Conservation (phyloP, 2,888 invertebrate species). For the Camponotus fellah region DNA sequence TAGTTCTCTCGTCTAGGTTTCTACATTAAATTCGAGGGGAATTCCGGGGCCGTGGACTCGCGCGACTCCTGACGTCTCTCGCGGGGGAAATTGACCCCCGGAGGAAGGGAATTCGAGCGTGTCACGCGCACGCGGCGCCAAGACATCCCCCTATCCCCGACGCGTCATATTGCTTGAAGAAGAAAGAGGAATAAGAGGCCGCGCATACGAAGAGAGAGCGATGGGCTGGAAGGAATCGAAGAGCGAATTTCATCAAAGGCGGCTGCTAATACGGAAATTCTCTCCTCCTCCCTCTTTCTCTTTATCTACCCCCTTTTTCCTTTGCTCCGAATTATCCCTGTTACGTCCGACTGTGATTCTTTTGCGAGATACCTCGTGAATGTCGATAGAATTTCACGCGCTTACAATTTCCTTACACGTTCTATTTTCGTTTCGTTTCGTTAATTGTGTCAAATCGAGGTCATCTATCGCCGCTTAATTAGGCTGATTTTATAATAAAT, state of each 20-base stretch:
- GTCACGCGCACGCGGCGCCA: constrained; percentile 51
- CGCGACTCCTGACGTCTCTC: constrained; percentile 22
- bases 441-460: not conserved
- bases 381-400: not conserved
- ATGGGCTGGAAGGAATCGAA: constrained; percentile 67
- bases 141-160: constrained; percentile 24
- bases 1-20: constrained; percentile 45
- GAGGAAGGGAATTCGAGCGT: constrained; percentile 56
- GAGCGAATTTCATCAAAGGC: constrained; percentile 72
- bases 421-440: not conserved
- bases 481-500: not conserved
- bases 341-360: constrained; percentile 6
- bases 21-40: constrained; percentile 45
- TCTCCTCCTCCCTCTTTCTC: too few species aligned
- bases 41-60: constrained; percentile 50
- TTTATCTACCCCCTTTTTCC: constrained; percentile 34
- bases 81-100: constrained; percentile 50
- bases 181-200: constrained; percentile 18
- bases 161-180: constrained; percentile 47
- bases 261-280: constrained; percentile 64
- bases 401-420: not conserved
- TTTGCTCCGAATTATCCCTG: constrained; percentile 44
- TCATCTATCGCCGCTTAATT: not conserved
- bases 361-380: not conserved
- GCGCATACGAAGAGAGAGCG: constrained; percentile 44